phyloP scores from a whole-genome alignment of 2,113 vertebrate genomes.

The Urocolius indicus region DNA sequence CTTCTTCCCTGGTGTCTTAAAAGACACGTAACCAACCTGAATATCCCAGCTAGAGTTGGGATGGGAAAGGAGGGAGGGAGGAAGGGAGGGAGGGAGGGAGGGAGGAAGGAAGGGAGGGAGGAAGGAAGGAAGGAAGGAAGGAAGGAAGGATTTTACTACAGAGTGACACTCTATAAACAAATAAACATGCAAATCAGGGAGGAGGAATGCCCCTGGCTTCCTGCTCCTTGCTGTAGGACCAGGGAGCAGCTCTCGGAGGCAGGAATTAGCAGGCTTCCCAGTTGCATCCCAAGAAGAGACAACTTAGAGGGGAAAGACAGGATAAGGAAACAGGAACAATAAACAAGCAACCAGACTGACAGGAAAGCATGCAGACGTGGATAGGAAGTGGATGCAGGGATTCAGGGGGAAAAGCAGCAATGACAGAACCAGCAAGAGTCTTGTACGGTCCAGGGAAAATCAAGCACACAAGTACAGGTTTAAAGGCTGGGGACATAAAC shows the following conservation, averaged over 20 bases:
- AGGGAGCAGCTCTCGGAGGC: neutral
- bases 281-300: neutral
- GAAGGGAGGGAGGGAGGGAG: neutral
- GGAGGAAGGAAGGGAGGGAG: neutral
- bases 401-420: neutral
- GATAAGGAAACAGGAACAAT: neutral
- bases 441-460: neutral
- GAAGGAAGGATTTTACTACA: neutral
- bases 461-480: neutral
- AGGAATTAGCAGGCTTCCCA: neutral
- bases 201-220: neutral
- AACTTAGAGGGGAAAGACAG: neutral
- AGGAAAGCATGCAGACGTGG: neutral
- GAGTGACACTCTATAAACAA: constrained; percentile 4
- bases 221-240: neutral
- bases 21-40: neutral
- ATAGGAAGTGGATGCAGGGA: neutral
- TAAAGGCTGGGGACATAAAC: neutral
- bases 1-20: neutral
- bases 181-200: neutral
- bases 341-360: neutral
- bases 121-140: neutral
- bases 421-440: neutral
- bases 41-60: neutral
- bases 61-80: neutral